Evolutionary conservation across 2,888 invertebrate genomes (phyloP).

Genomic region (Drosophila melanosoma): DNA sequence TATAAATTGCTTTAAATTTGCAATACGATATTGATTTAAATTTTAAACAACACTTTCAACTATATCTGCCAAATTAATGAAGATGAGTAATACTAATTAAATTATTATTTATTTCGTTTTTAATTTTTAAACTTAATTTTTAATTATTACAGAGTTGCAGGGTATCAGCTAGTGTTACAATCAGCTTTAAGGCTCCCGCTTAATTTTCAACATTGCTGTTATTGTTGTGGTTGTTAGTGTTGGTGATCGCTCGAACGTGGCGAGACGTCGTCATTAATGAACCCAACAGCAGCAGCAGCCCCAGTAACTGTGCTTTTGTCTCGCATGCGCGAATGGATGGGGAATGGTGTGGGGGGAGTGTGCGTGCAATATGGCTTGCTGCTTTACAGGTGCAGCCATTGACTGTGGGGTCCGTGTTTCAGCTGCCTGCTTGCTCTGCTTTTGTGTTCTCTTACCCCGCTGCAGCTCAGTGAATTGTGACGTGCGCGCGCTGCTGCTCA

Average conservation of each 20-base stretch:
- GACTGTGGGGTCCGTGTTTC: constrained; percentile 54
- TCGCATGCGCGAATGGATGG: constrained; percentile 21
- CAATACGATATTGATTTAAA: background rate
- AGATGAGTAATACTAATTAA: background rate
- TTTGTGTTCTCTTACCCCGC: constrained; percentile 51
- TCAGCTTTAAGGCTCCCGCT: background rate
- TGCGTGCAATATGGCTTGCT: constrained; percentile 60
- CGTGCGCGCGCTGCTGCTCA: constrained; percentile 71
- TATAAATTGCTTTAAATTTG: background rate
- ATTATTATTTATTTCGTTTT: background rate
- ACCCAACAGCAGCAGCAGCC: constrained; percentile 60
- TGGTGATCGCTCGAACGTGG: constrained; percentile 77
- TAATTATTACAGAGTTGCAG: background rate
- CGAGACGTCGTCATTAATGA: constrained; percentile 77
- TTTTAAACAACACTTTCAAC: background rate
- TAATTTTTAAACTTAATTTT: background rate
- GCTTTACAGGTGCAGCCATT: constrained; percentile 77
- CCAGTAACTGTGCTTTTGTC: constrained; percentile 74
- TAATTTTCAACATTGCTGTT: constrained; percentile 19
- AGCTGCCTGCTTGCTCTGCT: constrained; percentile 56
- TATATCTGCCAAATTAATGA: background rate
- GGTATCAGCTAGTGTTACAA: constrained; percentile 1
- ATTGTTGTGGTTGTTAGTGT: constrained; percentile 35
- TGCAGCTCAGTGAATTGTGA: constrained; percentile 79
- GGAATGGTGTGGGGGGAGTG: constrained; percentile 6